Evolutionary conservation across 2,797 vertebrate genomes (phyloP).

Genomic region (Spinus olivaceus): DNA sequence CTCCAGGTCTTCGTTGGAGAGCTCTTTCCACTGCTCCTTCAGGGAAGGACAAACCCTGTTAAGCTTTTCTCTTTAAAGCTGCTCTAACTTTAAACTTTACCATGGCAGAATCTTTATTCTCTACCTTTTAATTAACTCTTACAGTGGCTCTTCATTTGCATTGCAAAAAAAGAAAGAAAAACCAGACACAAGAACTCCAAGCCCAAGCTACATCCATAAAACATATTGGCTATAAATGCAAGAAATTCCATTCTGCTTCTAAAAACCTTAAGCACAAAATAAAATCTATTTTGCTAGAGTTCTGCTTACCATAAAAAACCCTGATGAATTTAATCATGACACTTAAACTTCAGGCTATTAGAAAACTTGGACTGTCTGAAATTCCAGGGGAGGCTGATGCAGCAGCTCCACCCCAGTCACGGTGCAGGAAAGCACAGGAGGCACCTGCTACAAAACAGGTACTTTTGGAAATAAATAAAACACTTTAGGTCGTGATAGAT

Average conservation of each 20-base stretch:
- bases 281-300: neutral
- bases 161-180: neutral
- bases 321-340: neutral
- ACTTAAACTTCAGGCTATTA: neutral
- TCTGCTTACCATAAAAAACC: neutral
- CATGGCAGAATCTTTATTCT: neutral
- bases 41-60: neutral
- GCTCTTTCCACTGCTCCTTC: conserved; percentile 94
- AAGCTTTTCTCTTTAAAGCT: neutral
- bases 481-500: accelerated
- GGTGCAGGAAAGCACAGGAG: neutral
- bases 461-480: neutral
- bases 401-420: neutral
- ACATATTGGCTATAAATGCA: neutral
- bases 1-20: conserved; percentile 91
- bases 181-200: neutral
- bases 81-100: neutral
- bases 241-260: neutral
- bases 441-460: neutral
- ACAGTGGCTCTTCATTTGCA: neutral
- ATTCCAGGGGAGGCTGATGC: neutral
- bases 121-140: neutral
- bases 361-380: neutral
- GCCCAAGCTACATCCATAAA: neutral
- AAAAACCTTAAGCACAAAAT: neutral